Base-by-base conservation (phyloP, 2,888 invertebrate genomes). In the Nineta flava region DNA sequence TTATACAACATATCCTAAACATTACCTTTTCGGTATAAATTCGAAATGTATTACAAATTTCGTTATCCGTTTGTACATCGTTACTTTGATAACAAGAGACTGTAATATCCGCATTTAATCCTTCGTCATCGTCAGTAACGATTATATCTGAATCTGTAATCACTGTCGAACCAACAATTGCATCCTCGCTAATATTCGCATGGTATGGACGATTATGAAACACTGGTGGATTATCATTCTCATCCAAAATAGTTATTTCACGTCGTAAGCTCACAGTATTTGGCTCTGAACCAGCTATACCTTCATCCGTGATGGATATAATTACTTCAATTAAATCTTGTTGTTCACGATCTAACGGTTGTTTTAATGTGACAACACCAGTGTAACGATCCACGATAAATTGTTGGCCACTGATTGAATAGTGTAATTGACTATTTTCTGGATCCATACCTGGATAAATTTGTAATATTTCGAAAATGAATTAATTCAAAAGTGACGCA, bases 251-350 rank as follows among this genome's bases (percentile, higher is more conserved):
- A 0, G 81, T 79, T 40, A 90, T 83, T 57, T 85, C 83, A 17
- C 87, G 70, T 6, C 86, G 72, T 31, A 87, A 66, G 0, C 87
- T 87, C 9, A 87, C 77, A 1, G 86, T 87, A 57, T 86, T 85
- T 0, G 86, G 83, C 56, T 86, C 85, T 1, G 79, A 74, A 47
- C 79, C 78, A 1, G 73, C 77, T 54, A 82, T 65, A 1, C 76
- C 76, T 62, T 84, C 83, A 62, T 87, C 83, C 79, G 86, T 86
- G 53, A 87, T 80, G 61, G 86, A 87, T 54, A 87, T 83, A 60
- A 87, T 83, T 44, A 86, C 83, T 68, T 87, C 86, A 48, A 87
- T 65, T 2, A 76, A 66, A 50, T 77, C 75, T 60, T 81, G 77
- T 21, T 72, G 69, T 60, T 87, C 87, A 48, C 87, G 71, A 62